Conservation (phyloP, 2,113 vertebrate species). For the Osmerus mordax region DNA sequence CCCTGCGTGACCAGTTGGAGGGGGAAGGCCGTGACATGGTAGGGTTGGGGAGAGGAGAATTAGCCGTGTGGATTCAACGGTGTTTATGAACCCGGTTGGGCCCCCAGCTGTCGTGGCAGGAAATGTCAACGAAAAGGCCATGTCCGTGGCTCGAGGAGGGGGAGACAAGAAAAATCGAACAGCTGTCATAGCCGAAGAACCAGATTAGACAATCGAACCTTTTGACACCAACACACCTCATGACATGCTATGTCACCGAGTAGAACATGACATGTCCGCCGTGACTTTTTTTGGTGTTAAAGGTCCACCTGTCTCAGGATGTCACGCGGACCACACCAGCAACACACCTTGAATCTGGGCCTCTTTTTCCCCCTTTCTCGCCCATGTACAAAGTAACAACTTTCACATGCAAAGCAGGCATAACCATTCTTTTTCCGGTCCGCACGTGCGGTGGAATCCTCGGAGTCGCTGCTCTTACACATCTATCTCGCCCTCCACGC, state of each 20-base stretch:
- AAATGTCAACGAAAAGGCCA: conserved; percentile 10
- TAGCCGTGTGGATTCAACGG: background rate
- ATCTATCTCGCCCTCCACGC: background rate
- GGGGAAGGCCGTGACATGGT: too few species aligned
- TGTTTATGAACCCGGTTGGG: conserved; percentile 9
- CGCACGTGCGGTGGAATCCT: background rate
- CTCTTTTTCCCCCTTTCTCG: too few species aligned
- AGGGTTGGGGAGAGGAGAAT: background rate
- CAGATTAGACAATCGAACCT: background rate
- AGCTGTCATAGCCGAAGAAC: background rate
- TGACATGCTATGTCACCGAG: too few species aligned
- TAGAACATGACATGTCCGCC: too few species aligned
- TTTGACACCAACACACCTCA: background rate
- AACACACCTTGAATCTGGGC: too few species aligned
- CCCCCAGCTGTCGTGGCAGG: conserved; percentile 11
- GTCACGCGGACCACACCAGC: too few species aligned
- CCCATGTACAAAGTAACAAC: conserved; percentile 1
- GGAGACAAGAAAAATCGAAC: background rate
- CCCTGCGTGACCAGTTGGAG: too few species aligned
- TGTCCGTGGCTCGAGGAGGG: background rate
- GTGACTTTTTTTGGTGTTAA: too few species aligned
- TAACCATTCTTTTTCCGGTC: background rate
- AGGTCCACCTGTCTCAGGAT: too few species aligned
- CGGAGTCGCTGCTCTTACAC: background rate
- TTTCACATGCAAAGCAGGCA: background rate